phyloP scores from a whole-genome alignment of 2,797 vertebrate species.

The Diglossa cyanea region DNA sequence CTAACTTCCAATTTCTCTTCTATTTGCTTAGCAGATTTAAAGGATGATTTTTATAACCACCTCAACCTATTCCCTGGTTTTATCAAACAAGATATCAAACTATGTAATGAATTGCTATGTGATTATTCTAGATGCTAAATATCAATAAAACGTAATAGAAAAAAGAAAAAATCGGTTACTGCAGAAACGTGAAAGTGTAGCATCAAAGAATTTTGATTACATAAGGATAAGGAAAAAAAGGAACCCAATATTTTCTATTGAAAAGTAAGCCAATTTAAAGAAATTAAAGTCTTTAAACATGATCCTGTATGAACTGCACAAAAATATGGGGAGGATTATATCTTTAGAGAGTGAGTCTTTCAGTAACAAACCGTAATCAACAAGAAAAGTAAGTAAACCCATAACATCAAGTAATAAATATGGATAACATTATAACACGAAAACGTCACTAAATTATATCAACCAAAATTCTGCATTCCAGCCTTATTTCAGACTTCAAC shows the following conservation, averaged over 20 bases:
- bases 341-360: neutral
- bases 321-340: neutral
- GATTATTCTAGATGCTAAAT: neutral
- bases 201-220: neutral
- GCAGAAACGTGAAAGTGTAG: accelerated
- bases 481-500: neutral
- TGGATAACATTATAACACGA: neutral
- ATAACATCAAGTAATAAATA: neutral
- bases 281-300: neutral
- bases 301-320: neutral
- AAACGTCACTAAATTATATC: neutral
- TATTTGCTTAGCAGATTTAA: neutral
- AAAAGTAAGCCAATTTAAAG: neutral
- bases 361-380: neutral
- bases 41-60: neutral
- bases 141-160: neutral
- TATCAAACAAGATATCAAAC: neutral
- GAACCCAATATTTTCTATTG: neutral
- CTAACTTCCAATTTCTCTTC: neutral
- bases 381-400: neutral
- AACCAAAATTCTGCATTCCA: neutral
- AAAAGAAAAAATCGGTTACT: neutral
- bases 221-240: neutral
- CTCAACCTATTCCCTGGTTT: neutral
- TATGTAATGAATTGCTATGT: neutral